phyloP scores from a whole-genome alignment of 2,113 vertebrate species.

The Cyanocitta stelleri region DNA sequence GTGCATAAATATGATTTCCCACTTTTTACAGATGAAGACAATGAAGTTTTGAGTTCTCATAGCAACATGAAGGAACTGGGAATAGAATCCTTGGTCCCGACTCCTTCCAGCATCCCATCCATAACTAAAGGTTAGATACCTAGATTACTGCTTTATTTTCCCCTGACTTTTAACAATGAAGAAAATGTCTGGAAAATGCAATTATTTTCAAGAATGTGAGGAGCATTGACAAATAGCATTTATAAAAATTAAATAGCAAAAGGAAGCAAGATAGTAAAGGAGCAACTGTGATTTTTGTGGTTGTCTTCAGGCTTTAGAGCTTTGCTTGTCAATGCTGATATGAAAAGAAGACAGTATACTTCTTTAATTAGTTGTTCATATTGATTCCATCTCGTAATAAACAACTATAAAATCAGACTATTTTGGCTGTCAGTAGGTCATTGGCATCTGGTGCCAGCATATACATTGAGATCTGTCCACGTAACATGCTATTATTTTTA shows the following conservation, averaged over 20 bases:
- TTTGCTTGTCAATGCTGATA: not conserved
- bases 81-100: not conserved
- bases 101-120: not conserved
- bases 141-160: not conserved
- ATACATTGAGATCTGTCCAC: not conserved
- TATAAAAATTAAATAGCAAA: not conserved
- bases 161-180: not conserved
- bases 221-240: not conserved
- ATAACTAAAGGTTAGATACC: not conserved
- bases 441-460: not conserved
- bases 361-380: not conserved
- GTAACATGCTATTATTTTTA: not conserved
- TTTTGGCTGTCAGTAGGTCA: not conserved
- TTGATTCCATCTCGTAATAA: not conserved
- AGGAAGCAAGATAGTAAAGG: not conserved
- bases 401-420: not conserved
- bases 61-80: not conserved
- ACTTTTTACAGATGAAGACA: slow-evolving; percentile 5
- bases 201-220: not conserved
- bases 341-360: not conserved
- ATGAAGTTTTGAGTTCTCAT: not conserved
- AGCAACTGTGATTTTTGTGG: not conserved
- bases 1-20: not conserved
- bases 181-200: not conserved
- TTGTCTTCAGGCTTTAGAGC: not conserved